Conservation (phyloP, 2,113 vertebrate genomes). For the Zingel zingel region DNA sequence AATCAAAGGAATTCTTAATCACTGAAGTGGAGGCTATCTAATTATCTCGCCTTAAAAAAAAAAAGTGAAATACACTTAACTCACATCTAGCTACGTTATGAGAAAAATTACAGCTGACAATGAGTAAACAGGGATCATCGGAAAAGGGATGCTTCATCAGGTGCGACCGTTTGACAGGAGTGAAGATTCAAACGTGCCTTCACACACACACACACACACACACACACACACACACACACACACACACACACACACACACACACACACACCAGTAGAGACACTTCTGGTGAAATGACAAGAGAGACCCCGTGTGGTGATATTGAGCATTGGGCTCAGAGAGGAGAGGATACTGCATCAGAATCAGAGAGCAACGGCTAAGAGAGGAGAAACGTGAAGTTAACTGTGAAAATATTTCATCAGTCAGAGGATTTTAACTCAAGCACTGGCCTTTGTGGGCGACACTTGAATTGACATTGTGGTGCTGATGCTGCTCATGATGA, state of each 20-base stretch:
- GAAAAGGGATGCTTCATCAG: constrained; percentile 48
- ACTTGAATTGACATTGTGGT: background rate
- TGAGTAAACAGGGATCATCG: constrained; percentile 40
- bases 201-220: background rate
- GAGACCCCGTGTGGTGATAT: constrained; percentile 76
- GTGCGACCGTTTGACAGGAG: constrained; percentile 43
- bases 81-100: constrained; percentile 22
- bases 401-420: background rate
- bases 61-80: constrained; percentile 7
- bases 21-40: constrained; percentile 23
- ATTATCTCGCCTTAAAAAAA: constrained; percentile 22
- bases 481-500: background rate
- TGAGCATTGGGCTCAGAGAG: constrained; percentile 9
- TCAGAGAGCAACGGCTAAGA: constrained; percentile 12
- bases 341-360: constrained; percentile 34
- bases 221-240: background rate
- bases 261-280: constrained; percentile 10
- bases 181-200: constrained; percentile 40
- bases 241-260: background rate
- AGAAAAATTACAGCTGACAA: constrained; percentile 38
- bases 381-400: constrained; percentile 55
- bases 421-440: background rate
- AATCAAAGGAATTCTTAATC: constrained; percentile 21
- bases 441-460: background rate
- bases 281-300: constrained; percentile 73